A percentile compares a stretch with the other conserved stretches of the same genome.
Evolutionary conservation across 2,888 invertebrate genomes (phyloP).

Genomic region (Strigamia transsilvanica): DNA sequence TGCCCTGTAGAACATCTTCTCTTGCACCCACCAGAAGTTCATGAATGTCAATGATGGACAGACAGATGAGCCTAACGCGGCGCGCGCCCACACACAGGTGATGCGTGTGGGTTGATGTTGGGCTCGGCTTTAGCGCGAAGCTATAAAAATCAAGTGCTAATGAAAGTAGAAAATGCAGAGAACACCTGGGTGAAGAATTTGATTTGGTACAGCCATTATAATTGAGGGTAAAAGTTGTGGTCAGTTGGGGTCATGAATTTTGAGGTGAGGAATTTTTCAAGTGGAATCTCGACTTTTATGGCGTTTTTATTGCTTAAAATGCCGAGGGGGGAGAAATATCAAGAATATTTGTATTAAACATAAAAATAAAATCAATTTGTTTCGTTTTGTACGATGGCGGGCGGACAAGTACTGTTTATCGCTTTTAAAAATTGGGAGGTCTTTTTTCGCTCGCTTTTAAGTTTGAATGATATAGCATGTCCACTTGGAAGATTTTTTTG

Average conservation of each 20-base stretch:
- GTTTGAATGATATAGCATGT: too few species aligned
- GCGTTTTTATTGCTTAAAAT: background rate
- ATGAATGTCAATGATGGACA: constrained; percentile 42
- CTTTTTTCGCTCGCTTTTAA: too few species aligned
- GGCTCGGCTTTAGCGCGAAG: constrained; percentile 16
- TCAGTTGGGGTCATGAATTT: background rate
- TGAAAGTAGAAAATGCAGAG: background rate
- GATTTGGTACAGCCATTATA: constrained; percentile 8
- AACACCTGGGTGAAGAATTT: constrained; percentile 27
- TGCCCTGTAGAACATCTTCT: constrained; percentile 20
- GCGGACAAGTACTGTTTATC: too few species aligned
- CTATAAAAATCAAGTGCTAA: constrained; percentile 33
- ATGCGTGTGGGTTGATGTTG: constrained; percentile 13
- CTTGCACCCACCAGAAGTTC: constrained; percentile 34
- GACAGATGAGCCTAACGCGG: constrained; percentile 24
- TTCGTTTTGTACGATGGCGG: too few species aligned
- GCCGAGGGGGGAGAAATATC: background rate
- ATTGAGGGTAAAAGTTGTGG: constrained; percentile 2
- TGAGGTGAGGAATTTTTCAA: background rate
- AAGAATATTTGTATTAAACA: too few species aligned
- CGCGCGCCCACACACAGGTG: constrained; percentile 33
- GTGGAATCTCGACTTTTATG: background rate
- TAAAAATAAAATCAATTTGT: too few species aligned
- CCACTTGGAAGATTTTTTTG: background rate
- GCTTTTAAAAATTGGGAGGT: too few species aligned